These are phyloP conservation scores for Alca torda DNA, from an alignment of 2,797 vertebrate species.

Conservation along the genomic window DNA sequence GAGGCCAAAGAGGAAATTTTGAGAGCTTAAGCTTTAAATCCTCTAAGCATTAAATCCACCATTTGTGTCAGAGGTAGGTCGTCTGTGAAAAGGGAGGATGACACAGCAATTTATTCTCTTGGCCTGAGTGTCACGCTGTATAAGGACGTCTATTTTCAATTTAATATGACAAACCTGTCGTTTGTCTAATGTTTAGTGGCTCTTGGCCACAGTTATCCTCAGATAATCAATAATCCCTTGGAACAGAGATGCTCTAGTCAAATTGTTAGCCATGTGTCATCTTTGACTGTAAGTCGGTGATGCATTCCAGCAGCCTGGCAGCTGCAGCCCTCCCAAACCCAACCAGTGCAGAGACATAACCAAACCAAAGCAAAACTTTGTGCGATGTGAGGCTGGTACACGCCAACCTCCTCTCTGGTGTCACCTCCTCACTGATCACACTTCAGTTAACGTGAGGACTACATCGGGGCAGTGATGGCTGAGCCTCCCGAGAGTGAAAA, in stretches of 20 bases:
- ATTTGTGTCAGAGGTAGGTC: background rate
- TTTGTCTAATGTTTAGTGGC: background rate
- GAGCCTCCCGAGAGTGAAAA: background rate
- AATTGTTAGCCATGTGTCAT: background rate
- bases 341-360: background rate
- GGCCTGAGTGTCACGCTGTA: background rate
- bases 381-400: background rate
- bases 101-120: background rate
- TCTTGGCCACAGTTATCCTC: background rate
- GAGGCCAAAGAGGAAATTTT: background rate
- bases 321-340: background rate
- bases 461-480: background rate
- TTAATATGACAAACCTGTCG: background rate
- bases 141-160: background rate
- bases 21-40: background rate
- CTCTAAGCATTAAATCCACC: background rate
- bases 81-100: background rate
- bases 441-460: background rate
- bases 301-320: background rate
- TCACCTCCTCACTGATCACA: background rate
- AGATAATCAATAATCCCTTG: background rate
- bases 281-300: background rate
- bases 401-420: background rate
- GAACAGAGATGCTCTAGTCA: background rate
- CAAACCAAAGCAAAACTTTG: background rate